Evolutionary conservation across 2,113 vertebrate species (phyloP).

Genomic region (Brachionichthys hirsutus): DNA sequence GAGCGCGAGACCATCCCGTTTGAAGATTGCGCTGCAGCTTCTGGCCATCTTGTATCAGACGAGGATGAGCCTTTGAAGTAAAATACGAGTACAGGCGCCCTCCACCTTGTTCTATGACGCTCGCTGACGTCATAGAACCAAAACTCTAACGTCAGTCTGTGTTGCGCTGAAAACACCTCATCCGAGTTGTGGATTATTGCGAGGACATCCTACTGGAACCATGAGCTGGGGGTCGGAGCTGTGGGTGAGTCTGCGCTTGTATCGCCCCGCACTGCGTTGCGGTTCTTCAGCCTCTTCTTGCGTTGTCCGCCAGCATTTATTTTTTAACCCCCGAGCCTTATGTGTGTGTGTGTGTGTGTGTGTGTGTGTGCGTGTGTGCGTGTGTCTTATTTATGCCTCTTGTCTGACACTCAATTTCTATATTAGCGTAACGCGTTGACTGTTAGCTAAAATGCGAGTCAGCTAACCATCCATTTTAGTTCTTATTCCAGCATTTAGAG

Average conservation of each 20-base stretch:
- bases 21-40: conserved; percentile 63
- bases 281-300: background rate
- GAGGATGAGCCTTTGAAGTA: conserved; percentile 66
- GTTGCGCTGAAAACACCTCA: conserved; percentile 39
- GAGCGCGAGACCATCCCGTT: conserved; percentile 42
- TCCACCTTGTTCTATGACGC: background rate
- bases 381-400: background rate
- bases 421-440: background rate
- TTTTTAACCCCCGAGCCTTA: background rate
- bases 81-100: background rate
- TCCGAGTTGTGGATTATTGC: conserved; percentile 72
- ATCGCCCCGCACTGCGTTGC: background rate
- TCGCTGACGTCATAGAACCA: background rate
- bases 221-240: conserved; percentile 81
- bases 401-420: background rate
- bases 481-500: conserved; percentile 17
- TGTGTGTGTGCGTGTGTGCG: too few relatives aligned
- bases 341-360: too few relatives aligned
- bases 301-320: background rate
- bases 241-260: conserved; percentile 70
- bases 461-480: conserved; percentile 39
- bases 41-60: conserved; percentile 69
- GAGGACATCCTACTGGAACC: conserved; percentile 71
- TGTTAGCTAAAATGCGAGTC: background rate
- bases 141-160: conserved; percentile 14